A percentile compares a stretch with the other conserved stretches of the same genome.
Conservation (phyloP, 2,888 invertebrate species). For the Hirtodrosophila trivittata region DNA sequence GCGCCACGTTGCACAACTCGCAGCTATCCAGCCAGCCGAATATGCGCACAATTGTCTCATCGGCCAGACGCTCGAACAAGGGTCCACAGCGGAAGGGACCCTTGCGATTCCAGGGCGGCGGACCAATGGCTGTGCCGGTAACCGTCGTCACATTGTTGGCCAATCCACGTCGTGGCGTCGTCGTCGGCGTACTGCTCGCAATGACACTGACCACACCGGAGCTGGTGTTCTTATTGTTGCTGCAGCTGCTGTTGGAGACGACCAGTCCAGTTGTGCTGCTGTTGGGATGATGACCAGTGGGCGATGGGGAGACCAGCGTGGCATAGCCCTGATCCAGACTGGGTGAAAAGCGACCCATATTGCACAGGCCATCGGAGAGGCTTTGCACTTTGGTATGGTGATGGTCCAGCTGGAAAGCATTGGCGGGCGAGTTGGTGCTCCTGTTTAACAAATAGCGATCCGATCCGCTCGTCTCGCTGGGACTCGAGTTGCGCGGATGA, state of each 20-base stretch:
- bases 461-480: conserved; percentile 84
- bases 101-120: conserved; percentile 83
- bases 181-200: conserved; percentile 60
- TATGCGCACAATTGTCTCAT: conserved; percentile 88
- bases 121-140: conserved; percentile 59
- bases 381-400: conserved; percentile 83
- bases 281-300: conserved; percentile 80
- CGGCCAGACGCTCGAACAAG: conserved; percentile 87
- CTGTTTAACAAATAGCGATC: conserved; percentile 83
- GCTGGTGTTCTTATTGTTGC: conserved; percentile 38
- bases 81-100: conserved; percentile 83
- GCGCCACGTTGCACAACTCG: conserved; percentile 89
- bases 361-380: conserved; percentile 82
- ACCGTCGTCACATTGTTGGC: conserved; percentile 24
- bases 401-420: conserved; percentile 81
- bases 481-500: conserved; percentile 81
- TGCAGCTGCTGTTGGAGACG: conserved; percentile 83
- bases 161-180: conserved; percentile 57
- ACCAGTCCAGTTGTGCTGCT: conserved; percentile 40
- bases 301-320: conserved; percentile 88
- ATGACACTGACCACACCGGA: conserved; percentile 35
- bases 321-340: conserved; percentile 93
- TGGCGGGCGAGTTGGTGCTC: conserved; percentile 81
- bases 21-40: conserved; percentile 89
- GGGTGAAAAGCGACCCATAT: conserved; percentile 86